Evolutionary conservation across 2,888 invertebrate genomes (phyloP).

Genomic region (Diarsia dahlii): DNA sequence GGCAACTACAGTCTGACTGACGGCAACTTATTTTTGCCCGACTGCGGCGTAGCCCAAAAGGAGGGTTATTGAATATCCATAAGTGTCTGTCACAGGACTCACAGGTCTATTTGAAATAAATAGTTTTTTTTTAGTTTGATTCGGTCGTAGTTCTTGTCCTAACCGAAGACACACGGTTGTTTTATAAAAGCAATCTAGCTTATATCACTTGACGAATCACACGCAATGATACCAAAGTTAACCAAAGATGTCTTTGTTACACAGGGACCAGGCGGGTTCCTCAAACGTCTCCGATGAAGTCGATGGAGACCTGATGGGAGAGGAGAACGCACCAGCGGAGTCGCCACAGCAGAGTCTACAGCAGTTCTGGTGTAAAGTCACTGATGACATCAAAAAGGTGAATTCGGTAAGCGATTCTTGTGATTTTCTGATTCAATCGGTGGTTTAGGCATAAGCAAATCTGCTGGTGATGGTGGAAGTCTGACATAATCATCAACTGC

Average conservation of each 20-base stretch:
- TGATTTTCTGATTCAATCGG: background rate
- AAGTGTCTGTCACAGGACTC: too few relatives aligned
- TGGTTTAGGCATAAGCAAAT: background rate
- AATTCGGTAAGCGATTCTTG: slow-evolving; percentile 90
- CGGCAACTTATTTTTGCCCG: too few relatives aligned
- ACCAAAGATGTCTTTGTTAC: background rate
- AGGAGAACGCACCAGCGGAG: slow-evolving; percentile 89
- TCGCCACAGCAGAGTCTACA: slow-evolving; percentile 91
- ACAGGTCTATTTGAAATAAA: background rate
- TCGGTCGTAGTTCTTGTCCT: background rate
- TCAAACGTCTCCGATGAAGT: slow-evolving; percentile 78
- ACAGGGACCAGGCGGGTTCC: slow-evolving; percentile 81
- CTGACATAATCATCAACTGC: background rate
- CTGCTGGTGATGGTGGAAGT: background rate
- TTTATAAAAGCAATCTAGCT: background rate
- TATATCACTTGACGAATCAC: too few relatives aligned
- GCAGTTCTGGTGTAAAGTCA: slow-evolving; percentile 95
- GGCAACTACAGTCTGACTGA: too few relatives aligned
- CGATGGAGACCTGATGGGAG: slow-evolving; percentile 80
- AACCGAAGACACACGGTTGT: background rate
- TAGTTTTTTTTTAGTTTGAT: background rate
- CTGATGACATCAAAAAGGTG: slow-evolving; percentile 95
- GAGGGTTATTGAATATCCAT: too few relatives aligned
- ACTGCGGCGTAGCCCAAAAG: too few relatives aligned
- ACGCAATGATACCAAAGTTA: background rate